Conservation (phyloP, 2,888 invertebrate genomes). For the Portevinia maculata region DNA sequence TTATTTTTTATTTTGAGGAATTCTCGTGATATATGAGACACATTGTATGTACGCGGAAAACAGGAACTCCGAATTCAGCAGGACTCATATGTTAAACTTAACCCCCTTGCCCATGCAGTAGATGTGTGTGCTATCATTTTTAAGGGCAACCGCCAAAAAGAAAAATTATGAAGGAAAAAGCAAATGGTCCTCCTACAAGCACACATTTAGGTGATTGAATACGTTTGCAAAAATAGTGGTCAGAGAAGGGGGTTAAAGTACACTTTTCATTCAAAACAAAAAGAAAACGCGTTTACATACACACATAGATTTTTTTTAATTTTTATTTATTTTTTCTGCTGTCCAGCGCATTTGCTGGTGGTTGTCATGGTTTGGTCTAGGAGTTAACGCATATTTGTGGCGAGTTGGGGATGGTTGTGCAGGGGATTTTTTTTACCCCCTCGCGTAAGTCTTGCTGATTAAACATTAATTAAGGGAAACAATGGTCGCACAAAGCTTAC, state of each 20-base stretch:
- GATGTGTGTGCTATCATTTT: conserved; percentile 21
- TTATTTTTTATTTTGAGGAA: conserved; percentile 48
- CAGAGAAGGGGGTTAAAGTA: conserved; percentile 11
- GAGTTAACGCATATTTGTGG: conserved; percentile 18
- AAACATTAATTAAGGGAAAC: conserved; percentile 83
- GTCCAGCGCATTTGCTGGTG: conserved; percentile 39
- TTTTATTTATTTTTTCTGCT: conserved; percentile 48
- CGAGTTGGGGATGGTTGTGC: conserved; percentile 27
- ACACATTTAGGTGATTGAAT: conserved; percentile 61
- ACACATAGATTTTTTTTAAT: conserved; percentile 1
- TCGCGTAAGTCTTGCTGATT: conserved; percentile 80
- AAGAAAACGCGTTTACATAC: conserved; percentile 9
- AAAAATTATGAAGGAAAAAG: conserved; percentile 51
- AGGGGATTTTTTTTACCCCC: neutral
- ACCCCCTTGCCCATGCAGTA: neutral
- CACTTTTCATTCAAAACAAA: conserved; percentile 42
- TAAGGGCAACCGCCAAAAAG: conserved; percentile 61
- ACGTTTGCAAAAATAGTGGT: neutral
- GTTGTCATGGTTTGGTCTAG: conserved; percentile 12
- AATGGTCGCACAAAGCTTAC: conserved; percentile 74
- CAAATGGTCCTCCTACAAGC: conserved; percentile 42
- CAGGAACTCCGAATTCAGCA: conserved; percentile 53
- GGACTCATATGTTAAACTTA: conserved; percentile 44
- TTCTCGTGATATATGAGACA: conserved; percentile 69
- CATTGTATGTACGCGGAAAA: conserved; percentile 64